These are phyloP conservation scores for Calidris pugnax DNA, from an alignment of 2,113 vertebrate species.

Conservation along the genomic window DNA sequence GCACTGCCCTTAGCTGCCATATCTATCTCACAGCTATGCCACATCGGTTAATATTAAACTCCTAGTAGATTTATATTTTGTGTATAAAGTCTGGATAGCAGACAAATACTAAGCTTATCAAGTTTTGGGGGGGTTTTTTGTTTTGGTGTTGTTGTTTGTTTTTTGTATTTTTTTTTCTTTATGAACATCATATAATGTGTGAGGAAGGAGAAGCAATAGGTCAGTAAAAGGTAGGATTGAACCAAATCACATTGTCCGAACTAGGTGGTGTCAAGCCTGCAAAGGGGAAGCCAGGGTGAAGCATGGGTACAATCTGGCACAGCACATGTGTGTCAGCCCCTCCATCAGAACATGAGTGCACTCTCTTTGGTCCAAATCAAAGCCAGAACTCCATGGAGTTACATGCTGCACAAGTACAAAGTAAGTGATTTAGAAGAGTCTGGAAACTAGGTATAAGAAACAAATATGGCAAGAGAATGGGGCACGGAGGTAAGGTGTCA, in stretches of 20 bases:
- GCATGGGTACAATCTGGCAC: accelerated
- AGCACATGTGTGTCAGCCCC: background rate
- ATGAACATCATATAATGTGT: background rate
- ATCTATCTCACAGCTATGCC: background rate
- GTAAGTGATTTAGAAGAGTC: background rate
- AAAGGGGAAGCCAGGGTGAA: background rate
- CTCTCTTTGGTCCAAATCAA: background rate
- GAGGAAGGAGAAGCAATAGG: background rate
- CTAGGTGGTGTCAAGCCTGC: background rate
- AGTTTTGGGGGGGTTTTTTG: background rate
- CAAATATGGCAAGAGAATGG: background rate
- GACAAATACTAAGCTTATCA: background rate
- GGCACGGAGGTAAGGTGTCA: accelerated
- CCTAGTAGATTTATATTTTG: background rate
- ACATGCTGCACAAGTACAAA: background rate
- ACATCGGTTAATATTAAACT: slow-evolving; percentile 11
- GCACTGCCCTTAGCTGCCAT: background rate
- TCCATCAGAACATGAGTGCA: accelerated
- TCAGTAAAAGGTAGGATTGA: background rate
- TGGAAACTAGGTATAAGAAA: background rate
- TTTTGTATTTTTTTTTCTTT: background rate
- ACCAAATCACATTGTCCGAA: background rate
- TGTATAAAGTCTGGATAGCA: background rate
- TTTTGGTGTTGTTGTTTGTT: background rate
- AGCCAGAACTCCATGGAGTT: background rate